Evolutionary conservation across 2,888 invertebrate species (phyloP), one percentile per base, ranked within the genome.

Genomic region (Salticus scenicus): DNA sequence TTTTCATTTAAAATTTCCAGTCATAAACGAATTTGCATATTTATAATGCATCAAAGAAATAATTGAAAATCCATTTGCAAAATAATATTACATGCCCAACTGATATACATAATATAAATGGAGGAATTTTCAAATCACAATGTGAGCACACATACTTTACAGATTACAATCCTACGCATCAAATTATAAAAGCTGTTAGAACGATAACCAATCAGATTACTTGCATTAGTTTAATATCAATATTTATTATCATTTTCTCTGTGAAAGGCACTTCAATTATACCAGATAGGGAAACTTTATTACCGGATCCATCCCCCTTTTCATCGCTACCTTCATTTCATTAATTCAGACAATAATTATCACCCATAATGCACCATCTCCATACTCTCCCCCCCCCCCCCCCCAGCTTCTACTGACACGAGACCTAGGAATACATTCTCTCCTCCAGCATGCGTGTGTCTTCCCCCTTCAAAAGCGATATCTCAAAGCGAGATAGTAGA

Each of bases 401-500:
- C 37, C 37, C n/a, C n/a, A n/a, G n/a, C n/a, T n/a, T n/a, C n/a
- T n/a, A n/a, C n/a, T n/a, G n/a, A 57, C 27, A 27, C 27, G 17
- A 27, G 41, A 69, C 69, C 69, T 69, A 69, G 33, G 69, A 69
- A 69, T 69, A 69, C 37, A 66, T 41, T 28, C 70, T 27, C 17
- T 42, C 12, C 27, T n/a, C 37, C 10, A 10, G 37, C 37, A 4
- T 37, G 37, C 10, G 37, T 37, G 37, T 37, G 10, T 37, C n/a
- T 37, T 69, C 69, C 69, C 33, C 69, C 69, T 28, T 41, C 41
- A 51, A 17, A 76, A 83, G 76, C 76, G 76, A 76, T 77, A 81
- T 74, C 81, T 82, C 70, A 70, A 12, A 67, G 67, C 33, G 67
- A 73, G 83, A 72, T 63, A 73, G 75, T 82, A 82, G 81, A 82